Conservation (phyloP, 2,888 invertebrate species). For the Chaetogeoica ovagalla region DNA sequence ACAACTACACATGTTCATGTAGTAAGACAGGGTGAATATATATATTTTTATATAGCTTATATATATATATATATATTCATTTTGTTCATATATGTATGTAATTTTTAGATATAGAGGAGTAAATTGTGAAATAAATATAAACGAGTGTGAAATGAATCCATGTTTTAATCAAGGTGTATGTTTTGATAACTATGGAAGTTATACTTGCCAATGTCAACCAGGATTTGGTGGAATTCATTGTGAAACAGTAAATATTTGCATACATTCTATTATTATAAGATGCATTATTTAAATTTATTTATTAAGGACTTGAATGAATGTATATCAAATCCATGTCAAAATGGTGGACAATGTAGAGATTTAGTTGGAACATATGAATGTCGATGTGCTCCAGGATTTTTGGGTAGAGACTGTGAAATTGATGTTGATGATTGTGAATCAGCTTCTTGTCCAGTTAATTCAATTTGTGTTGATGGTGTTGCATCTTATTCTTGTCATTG, state of each 20-base stretch:
- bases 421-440: conserved; percentile 85
- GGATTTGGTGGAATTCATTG: conserved; percentile 77
- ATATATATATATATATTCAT: not conserved
- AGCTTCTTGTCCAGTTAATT: conserved; percentile 72
- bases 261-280: conserved; percentile 1
- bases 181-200: conserved; percentile 78
- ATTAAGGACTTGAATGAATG: conserved; percentile 77
- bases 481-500: conserved; percentile 67
- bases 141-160: conserved; percentile 78
- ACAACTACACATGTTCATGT: conserved; percentile 65
- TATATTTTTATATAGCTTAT: not conserved
- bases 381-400: conserved; percentile 67
- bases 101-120: conserved; percentile 66
- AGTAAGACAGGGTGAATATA: conserved; percentile 55
- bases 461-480: conserved; percentile 68
- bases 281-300: not conserved
- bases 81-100: not conserved
- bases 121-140: conserved; percentile 78
- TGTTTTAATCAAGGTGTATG: conserved; percentile 81
- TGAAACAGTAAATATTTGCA: conserved; percentile 65
- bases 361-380: conserved; percentile 64
- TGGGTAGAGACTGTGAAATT: conserved; percentile 70
- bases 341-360: conserved; percentile 78
- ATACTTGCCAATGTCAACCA: conserved; percentile 72
- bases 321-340: conserved; percentile 76